Evolutionary conservation across 37 sponge, comb jelly and placozoan species (phyloP), one percentile per base, ranked within the genome.

Genomic region (Aphrocallistes beatrix): DNA sequence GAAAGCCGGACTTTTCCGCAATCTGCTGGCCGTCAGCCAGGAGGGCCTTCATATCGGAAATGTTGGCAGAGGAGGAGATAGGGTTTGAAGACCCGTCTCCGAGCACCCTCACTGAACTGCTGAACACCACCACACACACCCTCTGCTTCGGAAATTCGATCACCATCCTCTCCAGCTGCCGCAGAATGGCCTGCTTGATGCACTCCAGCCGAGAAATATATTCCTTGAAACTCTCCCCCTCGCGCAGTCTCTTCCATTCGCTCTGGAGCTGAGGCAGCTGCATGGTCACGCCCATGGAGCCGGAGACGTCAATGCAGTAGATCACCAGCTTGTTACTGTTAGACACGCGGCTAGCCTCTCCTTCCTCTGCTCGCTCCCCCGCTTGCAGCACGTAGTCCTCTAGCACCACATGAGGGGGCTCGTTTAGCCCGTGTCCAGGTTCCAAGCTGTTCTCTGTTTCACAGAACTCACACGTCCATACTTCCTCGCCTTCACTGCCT

Each of bases 261-360:
- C 90, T 85, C 36, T 96, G 96, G 1, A 96, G 90, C 0, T 83
- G 88, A 42, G 94, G 94, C 0, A 96, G 90, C 36, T 91, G 86
- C 23, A 86, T 89, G 34, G 94, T 93, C 83, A 39, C 47, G 32
- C 84, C 84, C 96, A 96, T 96, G 1, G 94, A 93, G 0, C 93
- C 92, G 88, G 94, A 93, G 39, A 93, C 82, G 81, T 96, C 96
- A 36, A 96, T 86, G 19, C 92, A 94, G 88, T 91, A 96, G 9
- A 93, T 89, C 37, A 96, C 88, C 84, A 93, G 28, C 21, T 85
- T 83, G 48, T 88, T 88, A 23, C 81, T 87, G 16, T 69, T 36
- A 3, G 86, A 50, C 1, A 38, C 40, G 47, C 39, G 10, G 10
- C 28, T 36, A 16, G 87, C 23, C 6, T 51, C 38, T 1, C 28